Conservation (phyloP, 2,797 vertebrate genomes). For the Myripristis jacobus region DNA sequence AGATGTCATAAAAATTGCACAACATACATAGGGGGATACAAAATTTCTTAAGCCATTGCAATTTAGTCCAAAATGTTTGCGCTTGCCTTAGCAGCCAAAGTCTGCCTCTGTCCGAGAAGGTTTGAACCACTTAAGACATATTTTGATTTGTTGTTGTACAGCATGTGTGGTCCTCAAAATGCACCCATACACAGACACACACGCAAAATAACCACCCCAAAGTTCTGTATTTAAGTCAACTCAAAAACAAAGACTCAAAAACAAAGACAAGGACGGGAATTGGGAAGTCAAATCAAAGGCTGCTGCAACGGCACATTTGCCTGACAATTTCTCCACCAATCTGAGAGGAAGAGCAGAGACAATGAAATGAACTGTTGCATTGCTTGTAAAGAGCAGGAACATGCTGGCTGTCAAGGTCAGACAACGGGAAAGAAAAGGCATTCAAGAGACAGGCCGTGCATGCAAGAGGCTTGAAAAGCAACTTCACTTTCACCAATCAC, state of each 20-base stretch:
- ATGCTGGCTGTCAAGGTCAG: slow-evolving; percentile 39
- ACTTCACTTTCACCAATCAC: slow-evolving; percentile 46
- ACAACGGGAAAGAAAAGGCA: slow-evolving; percentile 11
- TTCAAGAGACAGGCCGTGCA: slow-evolving; percentile 27
- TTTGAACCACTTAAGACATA: background rate
- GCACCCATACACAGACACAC: too few species aligned
- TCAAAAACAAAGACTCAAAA: too few species aligned
- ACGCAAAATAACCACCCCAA: background rate
- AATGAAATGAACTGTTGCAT: slow-evolving; percentile 18
- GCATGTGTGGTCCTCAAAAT: background rate
- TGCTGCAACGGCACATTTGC: slow-evolving; percentile 8
- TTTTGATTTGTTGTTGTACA: background rate
- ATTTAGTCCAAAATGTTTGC: too few species aligned
- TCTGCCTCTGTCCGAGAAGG: background rate
- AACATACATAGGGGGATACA: too few species aligned
- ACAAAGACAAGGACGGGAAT: background rate
- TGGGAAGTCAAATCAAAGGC: slow-evolving; percentile 46
- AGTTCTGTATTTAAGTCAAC: slow-evolving; percentile 15
- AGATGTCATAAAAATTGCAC: too few species aligned
- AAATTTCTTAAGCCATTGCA: too few species aligned
- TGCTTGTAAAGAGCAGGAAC: slow-evolving; percentile 23
- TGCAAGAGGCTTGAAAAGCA: slow-evolving; percentile 21
- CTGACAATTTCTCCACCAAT: slow-evolving; percentile 9
- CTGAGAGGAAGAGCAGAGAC: background rate
- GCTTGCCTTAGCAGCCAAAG: background rate